Evolutionary conservation across 1,140 invertebrate genomes (phyloP).

Genomic region (Copidosoma floridanum): DNA sequence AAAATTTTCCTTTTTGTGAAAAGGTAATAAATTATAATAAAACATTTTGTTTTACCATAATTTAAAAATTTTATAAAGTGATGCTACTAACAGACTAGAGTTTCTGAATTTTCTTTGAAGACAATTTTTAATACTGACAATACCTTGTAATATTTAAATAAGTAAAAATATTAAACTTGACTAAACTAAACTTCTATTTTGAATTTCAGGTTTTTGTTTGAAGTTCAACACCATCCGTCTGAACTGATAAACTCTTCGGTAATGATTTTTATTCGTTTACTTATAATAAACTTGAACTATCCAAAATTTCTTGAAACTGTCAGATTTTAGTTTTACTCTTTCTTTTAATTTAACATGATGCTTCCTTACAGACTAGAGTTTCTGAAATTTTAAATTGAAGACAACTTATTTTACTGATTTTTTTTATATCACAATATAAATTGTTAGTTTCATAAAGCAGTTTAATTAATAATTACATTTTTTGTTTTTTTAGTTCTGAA

Average conservation of each 20-base stretch:
- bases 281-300: too few relatives aligned
- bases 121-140: slow-evolving; percentile 4
- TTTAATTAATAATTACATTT: neutral
- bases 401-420: slow-evolving; percentile 8
- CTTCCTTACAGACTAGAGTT: slow-evolving; percentile 17
- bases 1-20: too few relatives aligned
- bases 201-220: neutral
- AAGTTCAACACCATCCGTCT: too few relatives aligned
- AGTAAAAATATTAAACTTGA: neutral
- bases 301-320: too few relatives aligned
- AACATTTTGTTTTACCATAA: neutral
- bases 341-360: slow-evolving; percentile 17
- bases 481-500: neutral
- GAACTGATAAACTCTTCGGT: too few relatives aligned
- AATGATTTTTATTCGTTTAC: too few relatives aligned
- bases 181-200: neutral
- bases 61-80: slow-evolving; percentile 17
- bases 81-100: slow-evolving; percentile 24
- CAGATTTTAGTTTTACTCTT: too few relatives aligned
- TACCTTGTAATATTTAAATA: too few relatives aligned
- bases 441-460: neutral
- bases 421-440: neutral
- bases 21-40: too few relatives aligned
- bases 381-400: slow-evolving; percentile 21
- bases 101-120: slow-evolving; percentile 15